Conservation (phyloP, 2,888 invertebrate genomes). For the Leucophenga maculata region DNA sequence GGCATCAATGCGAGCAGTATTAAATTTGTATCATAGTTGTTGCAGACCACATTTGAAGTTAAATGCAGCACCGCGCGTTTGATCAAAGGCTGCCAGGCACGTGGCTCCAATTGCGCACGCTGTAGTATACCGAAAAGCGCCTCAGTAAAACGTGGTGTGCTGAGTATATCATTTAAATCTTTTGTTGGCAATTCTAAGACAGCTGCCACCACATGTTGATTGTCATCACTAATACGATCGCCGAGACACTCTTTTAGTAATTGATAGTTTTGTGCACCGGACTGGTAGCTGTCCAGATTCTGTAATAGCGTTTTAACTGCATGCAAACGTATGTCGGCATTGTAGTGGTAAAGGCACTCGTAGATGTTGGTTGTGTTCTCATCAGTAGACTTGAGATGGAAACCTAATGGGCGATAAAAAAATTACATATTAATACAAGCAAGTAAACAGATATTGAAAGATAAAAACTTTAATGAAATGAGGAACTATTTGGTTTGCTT, state of each 20-base stretch:
- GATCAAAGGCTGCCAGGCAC: slow-evolving; percentile 72
- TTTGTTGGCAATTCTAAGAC: slow-evolving; percentile 73
- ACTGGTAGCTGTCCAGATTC: slow-evolving; percentile 73
- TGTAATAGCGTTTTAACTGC: slow-evolving; percentile 79
- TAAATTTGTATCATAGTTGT: slow-evolving; percentile 68
- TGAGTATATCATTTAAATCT: slow-evolving; percentile 72
- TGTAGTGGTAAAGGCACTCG: slow-evolving; percentile 82
- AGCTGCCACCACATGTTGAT: slow-evolving; percentile 76
- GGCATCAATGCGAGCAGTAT: slow-evolving; percentile 64
- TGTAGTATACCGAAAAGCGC: slow-evolving; percentile 74
- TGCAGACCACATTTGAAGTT: slow-evolving; percentile 71
- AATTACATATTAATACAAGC: not conserved
- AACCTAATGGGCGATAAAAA: slow-evolving; percentile 70
- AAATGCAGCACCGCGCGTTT: slow-evolving; percentile 73
- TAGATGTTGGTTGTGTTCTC: slow-evolving; percentile 76
- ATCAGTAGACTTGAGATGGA: slow-evolving; percentile 75
- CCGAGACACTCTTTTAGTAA: slow-evolving; percentile 78
- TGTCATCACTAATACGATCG: slow-evolving; percentile 80
- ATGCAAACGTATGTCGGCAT: slow-evolving; percentile 77
- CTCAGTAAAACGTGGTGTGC: slow-evolving; percentile 72
- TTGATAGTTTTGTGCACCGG: slow-evolving; percentile 68
- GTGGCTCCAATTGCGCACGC: slow-evolving; percentile 68
- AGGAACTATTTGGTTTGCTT: no score
- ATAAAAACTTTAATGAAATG: no score
- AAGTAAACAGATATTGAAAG: no score